Conservation (phyloP, 2,113 vertebrate species). For the Rhagologus leucostigma region DNA sequence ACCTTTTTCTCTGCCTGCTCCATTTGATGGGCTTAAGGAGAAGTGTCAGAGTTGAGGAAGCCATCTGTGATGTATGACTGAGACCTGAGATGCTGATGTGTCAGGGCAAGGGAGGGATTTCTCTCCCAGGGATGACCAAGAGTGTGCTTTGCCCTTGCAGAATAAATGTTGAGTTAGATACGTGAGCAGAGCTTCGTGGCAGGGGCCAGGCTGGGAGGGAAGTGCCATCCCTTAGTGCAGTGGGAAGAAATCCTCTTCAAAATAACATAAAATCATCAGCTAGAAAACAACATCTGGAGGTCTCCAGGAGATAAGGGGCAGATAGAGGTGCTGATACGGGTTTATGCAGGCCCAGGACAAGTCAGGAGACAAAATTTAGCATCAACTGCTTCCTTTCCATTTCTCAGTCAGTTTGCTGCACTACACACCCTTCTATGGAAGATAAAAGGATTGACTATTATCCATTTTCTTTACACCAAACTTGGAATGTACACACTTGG, state of each 20-base stretch:
- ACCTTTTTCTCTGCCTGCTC: background rate
- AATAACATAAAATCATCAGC: background rate
- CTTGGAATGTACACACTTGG: background rate
- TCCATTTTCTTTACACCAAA: background rate
- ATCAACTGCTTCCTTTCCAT: background rate
- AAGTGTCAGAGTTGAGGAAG: background rate
- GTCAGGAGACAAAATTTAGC: background rate
- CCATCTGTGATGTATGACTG: background rate
- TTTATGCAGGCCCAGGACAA: background rate
- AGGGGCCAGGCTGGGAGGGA: background rate
- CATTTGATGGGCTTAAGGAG: background rate
- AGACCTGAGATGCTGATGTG: background rate
- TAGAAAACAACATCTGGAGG: background rate
- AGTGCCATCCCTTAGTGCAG: too few relatives aligned
- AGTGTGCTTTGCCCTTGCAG: background rate
- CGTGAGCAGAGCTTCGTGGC: rapidly evolving
- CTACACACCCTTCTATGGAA: background rate
- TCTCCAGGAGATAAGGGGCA: background rate
- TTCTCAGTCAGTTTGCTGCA: background rate
- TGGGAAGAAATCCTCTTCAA: background rate
- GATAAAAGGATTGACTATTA: background rate
- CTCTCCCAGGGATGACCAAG: background rate
- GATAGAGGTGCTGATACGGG: background rate
- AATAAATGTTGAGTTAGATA: background rate
- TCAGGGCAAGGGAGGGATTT: background rate